Evolutionary conservation across 2,113 vertebrate species (phyloP), one percentile per base, ranked within the genome.

Genomic region (Brachypodius melanocephalos): DNA sequence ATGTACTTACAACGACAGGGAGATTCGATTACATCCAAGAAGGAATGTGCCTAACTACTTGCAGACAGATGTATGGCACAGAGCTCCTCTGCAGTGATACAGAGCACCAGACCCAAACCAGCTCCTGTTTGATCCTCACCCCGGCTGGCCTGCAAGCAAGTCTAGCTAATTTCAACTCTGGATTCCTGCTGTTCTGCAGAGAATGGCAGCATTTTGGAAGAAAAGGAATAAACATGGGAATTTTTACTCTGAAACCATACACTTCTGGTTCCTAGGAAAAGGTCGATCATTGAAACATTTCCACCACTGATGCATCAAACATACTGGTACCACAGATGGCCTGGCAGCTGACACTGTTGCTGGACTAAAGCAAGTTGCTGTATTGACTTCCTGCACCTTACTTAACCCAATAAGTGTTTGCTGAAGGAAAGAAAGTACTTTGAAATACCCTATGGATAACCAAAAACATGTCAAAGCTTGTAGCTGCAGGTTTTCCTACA

Each of bases 1-100:
- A 95, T 96, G 92, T 96, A 88, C 88, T 96, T 78, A 76, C 13
- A 57, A 84, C 2, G 85, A 93, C 90, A 91, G 72, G 65, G 93
- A 96, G 93, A 97, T 94, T 96, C 49, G 36, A 90, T 96, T 97
- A 95, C 90, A 96, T 88, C 55, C 85, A 84, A 59, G 63, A 73
- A 97, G 88, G 90, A 96, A 96, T 81, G 92, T 88, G 92, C 90
- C 88, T 96, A 96, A 96, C 93, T 96, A 92, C 88, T 91, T 96
- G 95, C 91, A 93, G 95, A 97, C 95, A 96, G 96, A 96, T 85
- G 72, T 83, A 96, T 96, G 94, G 93, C 96, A 94, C 85, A 22
- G 85, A 93, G 88, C 7, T 95, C 75, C 93, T 77, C 7, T 0
- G 48, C 48, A 80, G 55, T 15, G 59, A 90, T 62, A 66, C 21